A percentile compares a stretch with the other conserved stretches of the same genome.
phyloP scores from a whole-genome alignment of 2,888 invertebrate species.

The Metalampra italica region DNA sequence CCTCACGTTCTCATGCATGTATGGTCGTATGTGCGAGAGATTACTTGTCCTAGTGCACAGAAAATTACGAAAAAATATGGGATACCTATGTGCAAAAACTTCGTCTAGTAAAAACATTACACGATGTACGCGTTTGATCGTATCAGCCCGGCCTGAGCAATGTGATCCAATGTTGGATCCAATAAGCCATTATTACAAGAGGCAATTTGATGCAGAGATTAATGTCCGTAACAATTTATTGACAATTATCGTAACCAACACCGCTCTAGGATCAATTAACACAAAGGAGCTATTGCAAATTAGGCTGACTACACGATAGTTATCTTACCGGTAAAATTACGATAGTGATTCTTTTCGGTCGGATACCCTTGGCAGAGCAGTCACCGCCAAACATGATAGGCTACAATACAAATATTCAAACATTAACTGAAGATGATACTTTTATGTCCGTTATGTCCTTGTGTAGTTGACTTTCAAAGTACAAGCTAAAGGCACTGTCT shows the following conservation, averaged over 20 bases:
- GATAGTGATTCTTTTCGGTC: constrained; percentile 26
- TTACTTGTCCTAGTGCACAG: constrained; percentile 38
- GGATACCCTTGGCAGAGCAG: too few relatives aligned
- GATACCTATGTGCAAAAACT: constrained; percentile 18
- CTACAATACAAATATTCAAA: too few relatives aligned
- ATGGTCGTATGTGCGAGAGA: constrained; percentile 53
- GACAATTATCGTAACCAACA: constrained; percentile 71
- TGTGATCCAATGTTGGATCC: constrained; percentile 31
- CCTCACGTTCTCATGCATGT: constrained; percentile 63
- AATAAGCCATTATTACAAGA: constrained; percentile 45
- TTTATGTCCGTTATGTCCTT: neutral
- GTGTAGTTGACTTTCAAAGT: too few relatives aligned
- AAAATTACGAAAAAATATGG: constrained; percentile 33
- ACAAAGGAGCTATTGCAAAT: constrained; percentile 71
- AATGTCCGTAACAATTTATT: constrained; percentile 72
- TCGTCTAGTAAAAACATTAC: constrained; percentile 5
- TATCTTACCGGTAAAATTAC: constrained; percentile 41
- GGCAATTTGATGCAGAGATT: constrained; percentile 69
- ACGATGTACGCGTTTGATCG: neutral
- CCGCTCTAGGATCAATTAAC: constrained; percentile 70
- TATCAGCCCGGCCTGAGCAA: neutral
- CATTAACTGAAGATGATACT: too few relatives aligned
- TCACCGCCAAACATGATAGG: too few relatives aligned
- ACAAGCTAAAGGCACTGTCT: too few relatives aligned
- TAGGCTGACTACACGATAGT: constrained; percentile 56